These are phyloP conservation scores for Calycopis cecrops DNA, from an alignment of 1,140 invertebrate species.

Conservation along the genomic window DNA sequence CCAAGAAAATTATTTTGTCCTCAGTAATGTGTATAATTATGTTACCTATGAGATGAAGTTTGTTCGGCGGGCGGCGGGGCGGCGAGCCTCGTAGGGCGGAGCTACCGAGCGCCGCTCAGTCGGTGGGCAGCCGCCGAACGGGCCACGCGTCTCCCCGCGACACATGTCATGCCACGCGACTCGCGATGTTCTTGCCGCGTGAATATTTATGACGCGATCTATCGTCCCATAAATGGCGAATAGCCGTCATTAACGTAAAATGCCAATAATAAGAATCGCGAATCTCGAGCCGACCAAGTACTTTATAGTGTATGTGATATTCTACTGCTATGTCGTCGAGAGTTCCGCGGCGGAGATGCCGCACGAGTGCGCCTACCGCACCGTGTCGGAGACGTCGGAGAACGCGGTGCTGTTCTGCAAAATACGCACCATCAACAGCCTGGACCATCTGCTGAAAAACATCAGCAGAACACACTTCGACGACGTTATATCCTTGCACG, in stretches of 20 bases:
- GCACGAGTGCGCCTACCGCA: constrained; percentile 67
- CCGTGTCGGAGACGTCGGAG: constrained; percentile 59
- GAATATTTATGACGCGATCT: constrained; percentile 68
- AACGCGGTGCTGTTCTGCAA: constrained; percentile 66
- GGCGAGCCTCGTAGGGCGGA: constrained; percentile 58
- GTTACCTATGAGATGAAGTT: constrained; percentile 67
- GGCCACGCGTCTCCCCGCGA: constrained; percentile 34
- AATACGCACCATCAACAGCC: constrained; percentile 66
- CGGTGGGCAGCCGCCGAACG: constrained; percentile 61
- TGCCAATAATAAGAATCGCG: constrained; percentile 66
- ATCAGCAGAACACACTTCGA: constrained; percentile 61
- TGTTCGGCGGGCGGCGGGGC: constrained; percentile 55
- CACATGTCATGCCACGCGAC: constrained; percentile 52
- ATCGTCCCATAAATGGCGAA: constrained; percentile 64
- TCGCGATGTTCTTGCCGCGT: constrained; percentile 62
- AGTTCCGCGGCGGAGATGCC: constrained; percentile 58
- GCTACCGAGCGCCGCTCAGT: constrained; percentile 54
- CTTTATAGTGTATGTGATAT: constrained; percentile 67
- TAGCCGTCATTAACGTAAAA: constrained; percentile 56
- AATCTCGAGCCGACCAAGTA: constrained; percentile 60
- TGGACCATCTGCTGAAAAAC: constrained; percentile 66
- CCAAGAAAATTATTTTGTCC: constrained; percentile 1
- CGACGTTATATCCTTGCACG: constrained; percentile 78
- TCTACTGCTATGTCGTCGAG: constrained; percentile 59
- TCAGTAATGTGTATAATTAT: constrained; percentile 31